A percentile compares a stretch with the other conserved stretches of the same genome.
These are phyloP conservation scores for Zaprionus africanus DNA, from an alignment of 1,140 invertebrate species.

Conservation along the genomic window DNA sequence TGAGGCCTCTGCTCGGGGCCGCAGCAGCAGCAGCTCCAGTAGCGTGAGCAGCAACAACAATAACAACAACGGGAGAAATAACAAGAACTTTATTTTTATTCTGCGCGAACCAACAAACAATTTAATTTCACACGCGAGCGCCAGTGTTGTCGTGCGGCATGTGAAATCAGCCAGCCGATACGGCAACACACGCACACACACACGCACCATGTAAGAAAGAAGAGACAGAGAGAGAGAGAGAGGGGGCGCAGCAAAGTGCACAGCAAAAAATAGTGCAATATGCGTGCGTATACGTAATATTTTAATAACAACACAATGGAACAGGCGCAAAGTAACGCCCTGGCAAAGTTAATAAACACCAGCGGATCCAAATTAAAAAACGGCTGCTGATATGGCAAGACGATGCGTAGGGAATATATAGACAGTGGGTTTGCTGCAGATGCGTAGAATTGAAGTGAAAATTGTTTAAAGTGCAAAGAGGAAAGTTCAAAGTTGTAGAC, in stretches of 20 bases:
- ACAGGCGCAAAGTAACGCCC: not conserved
- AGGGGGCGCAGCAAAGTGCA: not conserved
- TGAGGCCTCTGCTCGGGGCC: conserved; percentile 18
- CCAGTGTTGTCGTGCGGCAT: conserved; percentile 79
- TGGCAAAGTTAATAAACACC: not conserved
- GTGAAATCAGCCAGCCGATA: conserved; percentile 68
- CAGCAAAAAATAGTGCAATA: conserved; percentile 11
- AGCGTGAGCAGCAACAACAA: conserved; percentile 16
- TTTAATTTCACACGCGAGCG: conserved; percentile 82
- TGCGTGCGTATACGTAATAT: conserved; percentile 9
- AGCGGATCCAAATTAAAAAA: not conserved
- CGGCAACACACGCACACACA: conserved; percentile 18
- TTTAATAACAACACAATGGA: conserved; percentile 5
- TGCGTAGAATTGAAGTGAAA: too few species aligned
- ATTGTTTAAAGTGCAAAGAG: not conserved
- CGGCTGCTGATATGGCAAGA: not conserved
- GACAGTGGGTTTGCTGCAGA: too few species aligned
- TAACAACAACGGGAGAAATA: conserved; percentile 8
- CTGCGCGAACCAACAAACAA: conserved; percentile 79
- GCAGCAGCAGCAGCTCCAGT: not conserved
- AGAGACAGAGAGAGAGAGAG: not conserved
- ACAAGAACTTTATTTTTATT: conserved; percentile 75
- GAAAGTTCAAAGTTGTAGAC: not conserved
- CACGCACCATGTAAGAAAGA: not conserved
- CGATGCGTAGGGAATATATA: too few species aligned